Conservation (phyloP, 2,888 invertebrate species). For the Dorcus parallelipipedus region DNA sequence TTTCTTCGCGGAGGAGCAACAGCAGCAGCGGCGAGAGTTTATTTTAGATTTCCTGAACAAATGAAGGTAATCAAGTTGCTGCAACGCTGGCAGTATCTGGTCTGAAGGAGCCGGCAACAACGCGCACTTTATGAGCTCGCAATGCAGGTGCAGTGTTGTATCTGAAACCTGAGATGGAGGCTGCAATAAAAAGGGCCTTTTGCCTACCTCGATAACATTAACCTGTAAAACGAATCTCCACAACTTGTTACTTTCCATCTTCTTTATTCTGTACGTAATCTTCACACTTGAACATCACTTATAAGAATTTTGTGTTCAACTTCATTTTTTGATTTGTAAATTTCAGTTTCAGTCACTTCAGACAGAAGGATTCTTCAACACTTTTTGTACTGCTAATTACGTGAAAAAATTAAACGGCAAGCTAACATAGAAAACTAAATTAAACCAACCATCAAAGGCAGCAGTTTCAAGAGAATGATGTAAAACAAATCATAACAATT, state of each 20-base stretch:
- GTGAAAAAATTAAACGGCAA: too few species aligned
- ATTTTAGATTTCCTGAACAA: conserved; percentile 24
- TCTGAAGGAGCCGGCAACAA: conserved; percentile 17
- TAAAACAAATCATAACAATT: too few species aligned
- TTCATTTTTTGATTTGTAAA: too few species aligned
- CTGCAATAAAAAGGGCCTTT: conserved; percentile 1
- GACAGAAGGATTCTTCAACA: too few species aligned
- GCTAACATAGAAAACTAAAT: too few species aligned
- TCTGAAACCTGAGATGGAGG: conserved; percentile 23
- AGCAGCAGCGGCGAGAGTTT: conserved; percentile 5
- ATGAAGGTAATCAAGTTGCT: conserved; percentile 30
- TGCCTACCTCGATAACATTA: background rate
- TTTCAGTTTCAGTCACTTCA: too few species aligned
- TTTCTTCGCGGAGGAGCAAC: background rate
- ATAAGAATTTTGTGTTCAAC: too few species aligned
- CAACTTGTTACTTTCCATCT: background rate
- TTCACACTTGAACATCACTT: too few species aligned
- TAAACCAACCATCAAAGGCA: too few species aligned
- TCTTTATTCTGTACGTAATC: background rate
- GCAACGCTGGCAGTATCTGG: conserved; percentile 12
- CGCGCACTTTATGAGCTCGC: conserved; percentile 23
- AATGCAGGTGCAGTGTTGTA: conserved; percentile 29
- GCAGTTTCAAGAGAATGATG: too few species aligned
- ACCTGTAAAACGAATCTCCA: background rate
- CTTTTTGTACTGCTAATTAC: too few species aligned